A percentile compares a stretch with the other conserved stretches of the same genome.
phyloP scores from a whole-genome alignment of 2,797 vertebrate genomes.

The Kryptolebias ocellatus region DNA sequence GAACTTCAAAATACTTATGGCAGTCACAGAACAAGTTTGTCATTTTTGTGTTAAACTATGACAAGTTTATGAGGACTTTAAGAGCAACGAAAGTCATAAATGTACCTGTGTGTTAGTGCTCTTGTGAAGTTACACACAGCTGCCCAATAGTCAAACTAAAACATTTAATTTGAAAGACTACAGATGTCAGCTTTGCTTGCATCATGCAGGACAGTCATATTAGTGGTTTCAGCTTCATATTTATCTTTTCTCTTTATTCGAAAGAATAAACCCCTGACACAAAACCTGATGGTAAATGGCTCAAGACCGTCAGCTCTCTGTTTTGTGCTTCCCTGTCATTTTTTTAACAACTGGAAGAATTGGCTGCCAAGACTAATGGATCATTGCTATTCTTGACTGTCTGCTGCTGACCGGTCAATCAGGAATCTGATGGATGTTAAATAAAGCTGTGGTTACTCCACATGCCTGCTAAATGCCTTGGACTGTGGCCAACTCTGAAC shows the following conservation, averaged over 20 bases:
- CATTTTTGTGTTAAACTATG: too few species aligned
- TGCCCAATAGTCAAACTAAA: not conserved
- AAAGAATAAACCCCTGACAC: conserved; percentile 8
- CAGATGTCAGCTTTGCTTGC: not conserved
- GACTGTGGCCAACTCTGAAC: conserved; percentile 21
- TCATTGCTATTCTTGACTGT: conserved; percentile 37
- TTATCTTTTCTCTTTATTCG: conserved; percentile 9
- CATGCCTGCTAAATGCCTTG: conserved; percentile 13
- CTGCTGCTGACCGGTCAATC: conserved; percentile 47
- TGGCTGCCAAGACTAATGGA: conserved; percentile 34
- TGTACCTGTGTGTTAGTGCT: too few species aligned
- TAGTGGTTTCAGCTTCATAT: conserved; percentile 2
- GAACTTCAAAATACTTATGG: too few species aligned
- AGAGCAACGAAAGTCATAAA: too few species aligned
- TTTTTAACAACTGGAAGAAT: conserved; percentile 37
- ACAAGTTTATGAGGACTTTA: too few species aligned
- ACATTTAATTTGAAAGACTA: not conserved
- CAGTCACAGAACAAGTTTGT: too few species aligned
- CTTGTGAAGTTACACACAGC: too few species aligned
- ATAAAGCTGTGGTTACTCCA: conserved; percentile 51
- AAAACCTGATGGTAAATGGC: conserved; percentile 22
- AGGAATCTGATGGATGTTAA: conserved; percentile 58
- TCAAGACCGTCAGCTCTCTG: conserved; percentile 10
- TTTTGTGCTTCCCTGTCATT: conserved; percentile 8
- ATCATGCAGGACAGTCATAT: conserved; percentile 17